phyloP scores from a whole-genome alignment of 2,797 vertebrate genomes.

The Lepus oiostolus region DNA sequence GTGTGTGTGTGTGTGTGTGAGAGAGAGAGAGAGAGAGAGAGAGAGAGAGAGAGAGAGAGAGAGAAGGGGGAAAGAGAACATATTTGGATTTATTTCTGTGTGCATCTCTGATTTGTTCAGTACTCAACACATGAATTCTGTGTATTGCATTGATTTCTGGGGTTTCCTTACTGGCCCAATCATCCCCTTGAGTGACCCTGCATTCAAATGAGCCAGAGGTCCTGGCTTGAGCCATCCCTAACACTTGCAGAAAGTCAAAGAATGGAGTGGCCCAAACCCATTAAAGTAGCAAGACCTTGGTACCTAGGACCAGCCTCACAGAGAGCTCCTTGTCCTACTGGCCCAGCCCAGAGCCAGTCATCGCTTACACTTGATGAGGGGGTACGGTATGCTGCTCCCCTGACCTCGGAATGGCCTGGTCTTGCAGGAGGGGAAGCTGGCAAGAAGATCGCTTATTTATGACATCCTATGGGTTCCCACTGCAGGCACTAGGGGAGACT shows the following conservation, averaged over 20 bases:
- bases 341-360: not conserved
- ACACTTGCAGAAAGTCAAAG: not conserved
- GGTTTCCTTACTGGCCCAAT: not conserved
- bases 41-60: not conserved
- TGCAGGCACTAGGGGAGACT: not conserved
- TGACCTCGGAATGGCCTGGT: not conserved
- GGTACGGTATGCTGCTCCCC: not conserved
- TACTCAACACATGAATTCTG: conserved; percentile 15
- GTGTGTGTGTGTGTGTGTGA: not conserved
- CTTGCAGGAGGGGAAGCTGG: not conserved
- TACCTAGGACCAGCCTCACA: not conserved
- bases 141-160: not conserved
- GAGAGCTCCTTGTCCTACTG: conserved; percentile 31
- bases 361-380: not conserved
- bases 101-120: not conserved
- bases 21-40: not conserved
- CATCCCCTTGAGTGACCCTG: not conserved
- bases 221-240: not conserved
- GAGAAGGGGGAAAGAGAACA: not conserved
- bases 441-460: not conserved
- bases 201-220: conserved; percentile 15
- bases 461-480: not conserved
- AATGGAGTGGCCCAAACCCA: not conserved
- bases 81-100: not conserved
- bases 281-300: not conserved